Conservation (phyloP, 2,888 invertebrate genomes). For the Troides aeacus region DNA sequence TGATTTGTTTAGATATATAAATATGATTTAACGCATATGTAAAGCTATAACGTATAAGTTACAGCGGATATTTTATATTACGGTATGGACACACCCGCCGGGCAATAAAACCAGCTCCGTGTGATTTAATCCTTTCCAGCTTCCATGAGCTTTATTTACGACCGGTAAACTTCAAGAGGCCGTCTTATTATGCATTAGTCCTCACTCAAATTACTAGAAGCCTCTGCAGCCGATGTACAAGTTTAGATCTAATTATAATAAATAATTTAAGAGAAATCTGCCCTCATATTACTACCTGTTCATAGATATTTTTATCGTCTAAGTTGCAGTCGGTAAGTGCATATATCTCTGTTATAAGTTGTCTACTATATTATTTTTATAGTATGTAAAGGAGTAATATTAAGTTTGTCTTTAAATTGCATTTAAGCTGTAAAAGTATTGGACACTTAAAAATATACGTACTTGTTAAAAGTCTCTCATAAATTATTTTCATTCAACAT, state of each 20-base stretch:
- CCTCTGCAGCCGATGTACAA: not conserved
- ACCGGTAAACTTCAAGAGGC: constrained; percentile 25
- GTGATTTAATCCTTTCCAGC: constrained; percentile 26
- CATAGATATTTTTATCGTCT: not conserved
- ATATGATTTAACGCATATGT: not conserved
- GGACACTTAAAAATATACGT: no score
- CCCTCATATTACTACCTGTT: not conserved
- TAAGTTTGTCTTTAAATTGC: no score
- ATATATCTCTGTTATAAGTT: no score
- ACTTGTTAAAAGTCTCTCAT: no score
- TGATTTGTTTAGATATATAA: not conserved
- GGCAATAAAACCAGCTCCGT: constrained; percentile 24
- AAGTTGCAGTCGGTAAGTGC: not conserved
- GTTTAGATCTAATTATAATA: constrained; percentile 15
- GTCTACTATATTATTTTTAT: no score
- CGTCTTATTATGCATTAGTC: constrained; percentile 19
- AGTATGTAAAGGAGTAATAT: no score
- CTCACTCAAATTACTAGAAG: constrained; percentile 15
- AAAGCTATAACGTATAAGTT: constrained; percentile 12
- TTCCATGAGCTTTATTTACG: constrained; percentile 31
- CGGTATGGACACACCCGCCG: constrained; percentile 2
- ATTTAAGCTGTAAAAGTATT: no score
- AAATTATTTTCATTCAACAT: no score
- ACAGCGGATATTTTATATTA: constrained; percentile 5
- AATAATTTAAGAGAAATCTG: not conserved